Conservation (phyloP, 2,113 vertebrate species). For the Neogobius melanostomus region DNA sequence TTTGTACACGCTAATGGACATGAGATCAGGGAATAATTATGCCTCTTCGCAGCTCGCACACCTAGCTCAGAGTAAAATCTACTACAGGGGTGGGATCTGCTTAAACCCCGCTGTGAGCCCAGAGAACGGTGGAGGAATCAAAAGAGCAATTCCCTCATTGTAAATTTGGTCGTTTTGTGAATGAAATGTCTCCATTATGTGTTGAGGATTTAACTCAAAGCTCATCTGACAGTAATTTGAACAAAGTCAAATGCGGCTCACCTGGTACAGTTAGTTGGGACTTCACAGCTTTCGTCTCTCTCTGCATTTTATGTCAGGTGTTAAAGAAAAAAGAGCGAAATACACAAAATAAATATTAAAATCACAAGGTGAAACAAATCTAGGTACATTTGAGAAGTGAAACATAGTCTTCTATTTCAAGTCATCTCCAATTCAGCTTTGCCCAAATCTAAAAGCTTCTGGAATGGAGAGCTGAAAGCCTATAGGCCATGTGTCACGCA, state of each 20-base stretch:
- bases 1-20: constrained; percentile 68
- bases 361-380: no score
- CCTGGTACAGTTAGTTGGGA: background rate
- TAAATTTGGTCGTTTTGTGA: background rate
- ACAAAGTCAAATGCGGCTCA: background rate
- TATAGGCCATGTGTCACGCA: no score
- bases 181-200: background rate
- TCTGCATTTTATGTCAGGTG: no score
- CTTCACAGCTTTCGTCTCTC: background rate
- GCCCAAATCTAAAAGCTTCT: no score
- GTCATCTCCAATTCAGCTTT: no score
- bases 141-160: constrained; percentile 25
- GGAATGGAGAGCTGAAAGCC: no score
- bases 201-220: background rate
- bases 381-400: no score
- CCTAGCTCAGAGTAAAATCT: constrained; percentile 23
- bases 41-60: constrained; percentile 39
- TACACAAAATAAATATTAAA: no score
- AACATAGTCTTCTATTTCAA: no score
- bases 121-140: constrained; percentile 3
- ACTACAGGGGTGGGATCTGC: constrained; percentile 27
- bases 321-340: no score
- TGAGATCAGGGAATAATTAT: constrained; percentile 64
- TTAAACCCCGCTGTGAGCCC: constrained; percentile 18
- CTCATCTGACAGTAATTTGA: background rate